Evolutionary conservation across 2,888 invertebrate genomes (phyloP), one percentile per base, ranked within the genome.

Genomic region (Trachelus stipa): DNA sequence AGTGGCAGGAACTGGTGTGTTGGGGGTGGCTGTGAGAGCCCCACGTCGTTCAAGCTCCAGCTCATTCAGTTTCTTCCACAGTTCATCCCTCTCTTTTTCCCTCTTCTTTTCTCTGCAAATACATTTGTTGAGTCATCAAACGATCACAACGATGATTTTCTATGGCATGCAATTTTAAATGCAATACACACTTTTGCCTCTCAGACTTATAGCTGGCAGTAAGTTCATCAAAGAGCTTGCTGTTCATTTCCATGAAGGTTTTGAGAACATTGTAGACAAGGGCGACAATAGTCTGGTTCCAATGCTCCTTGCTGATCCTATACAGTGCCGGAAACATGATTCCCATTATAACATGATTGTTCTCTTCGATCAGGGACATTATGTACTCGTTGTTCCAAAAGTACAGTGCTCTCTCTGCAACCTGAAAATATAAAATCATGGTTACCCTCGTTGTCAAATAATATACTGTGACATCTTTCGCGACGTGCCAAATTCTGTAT

Each of bases 311-410:
- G 92, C 98, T 98, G 93, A 98, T 98, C 91, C 98, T 97, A 93
- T 99, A 99, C 90, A 99, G 94, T 85, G 99, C 98, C 83, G 99
- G 99, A 94, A 99, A 99, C 98, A 99, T 99, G 88, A 99, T 99
- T 87, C 99, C 99, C 96, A 99, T 97, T 92, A 99, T 98, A 90
- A 98, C 96, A 92, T 97, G 96, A 92, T 98, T 98, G 93, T 99
- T 99, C 92, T 99, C 99, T 92, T 98, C 98, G 94, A 99, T 99
- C 93, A 99, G 93, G 83, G 98, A 98, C 96, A 99, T 96, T 90
- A 99, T 98, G 93, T 99, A 99, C 94, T 99, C 99, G 93, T 99
- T 99, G 95, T 99, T 99, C 99, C 99, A 99, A 93, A 98, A 99
- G 93, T 98, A 99, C 86, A 99, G 94, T 88, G 99, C 99, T 92